phyloP scores from a whole-genome alignment of 2,113 vertebrate genomes.

The Boleophthalmus pectinirostris region DNA sequence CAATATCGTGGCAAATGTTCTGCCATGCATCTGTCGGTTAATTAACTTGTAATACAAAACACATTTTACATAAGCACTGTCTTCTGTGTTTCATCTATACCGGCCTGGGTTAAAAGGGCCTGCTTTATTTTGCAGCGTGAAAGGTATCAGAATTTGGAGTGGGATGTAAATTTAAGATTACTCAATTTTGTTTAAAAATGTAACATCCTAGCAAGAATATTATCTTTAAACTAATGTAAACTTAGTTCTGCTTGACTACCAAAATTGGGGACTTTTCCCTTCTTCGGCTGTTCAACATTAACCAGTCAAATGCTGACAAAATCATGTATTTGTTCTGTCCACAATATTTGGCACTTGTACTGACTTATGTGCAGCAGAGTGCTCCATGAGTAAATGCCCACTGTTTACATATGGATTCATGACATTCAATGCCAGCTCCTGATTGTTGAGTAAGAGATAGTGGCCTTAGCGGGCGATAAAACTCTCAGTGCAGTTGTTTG shows the following conservation, averaged over 20 bases:
- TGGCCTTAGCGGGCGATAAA: neutral
- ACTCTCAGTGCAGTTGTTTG: slow-evolving; percentile 48
- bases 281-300: neutral
- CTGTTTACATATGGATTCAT: neutral
- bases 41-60: slow-evolving; percentile 74
- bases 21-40: slow-evolving; percentile 66
- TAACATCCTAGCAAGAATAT: too few relatives aligned
- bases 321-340: neutral
- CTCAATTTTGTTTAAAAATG: too few relatives aligned
- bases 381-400: neutral
- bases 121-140: neutral
- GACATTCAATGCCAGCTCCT: neutral
- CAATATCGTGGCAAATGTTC: slow-evolving; percentile 57
- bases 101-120: neutral
- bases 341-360: slow-evolving; percentile 1
- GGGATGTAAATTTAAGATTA: neutral
- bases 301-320: neutral
- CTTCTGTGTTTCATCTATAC: slow-evolving; percentile 29
- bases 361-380: neutral
- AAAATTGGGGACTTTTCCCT: neutral
- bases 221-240: neutral
- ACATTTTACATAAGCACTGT: slow-evolving; percentile 64
- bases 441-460: slow-evolving; percentile 8
- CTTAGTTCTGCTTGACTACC: neutral
- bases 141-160: neutral